Evolutionary conservation across 92 coral and sea anemone species (phyloP).

Genomic region (Porites divaricata): DNA sequence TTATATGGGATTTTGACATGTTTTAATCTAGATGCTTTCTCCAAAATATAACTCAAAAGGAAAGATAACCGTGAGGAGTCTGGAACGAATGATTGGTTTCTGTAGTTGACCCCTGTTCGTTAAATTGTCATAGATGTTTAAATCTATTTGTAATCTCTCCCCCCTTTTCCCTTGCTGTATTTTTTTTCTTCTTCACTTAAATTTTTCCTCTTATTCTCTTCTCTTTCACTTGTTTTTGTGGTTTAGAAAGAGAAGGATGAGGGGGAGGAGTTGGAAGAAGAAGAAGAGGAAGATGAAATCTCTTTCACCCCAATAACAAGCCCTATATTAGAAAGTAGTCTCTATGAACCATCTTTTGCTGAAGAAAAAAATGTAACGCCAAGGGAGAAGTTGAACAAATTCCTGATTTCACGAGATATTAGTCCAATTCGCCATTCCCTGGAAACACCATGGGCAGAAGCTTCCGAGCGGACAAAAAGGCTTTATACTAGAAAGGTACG

Average conservation of each 20-base stretch:
- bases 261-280: neutral
- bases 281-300: neutral
- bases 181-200: no score
- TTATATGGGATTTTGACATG: no score
- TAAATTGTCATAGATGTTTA: no score
- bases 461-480: slow-evolving; percentile 61
- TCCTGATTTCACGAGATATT: slow-evolving; percentile 54
- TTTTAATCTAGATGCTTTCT: no score
- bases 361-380: slow-evolving; percentile 8
- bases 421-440: slow-evolving; percentile 60
- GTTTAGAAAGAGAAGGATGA: slow-evolving; percentile 6
- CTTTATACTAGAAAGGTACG: slow-evolving; percentile 44
- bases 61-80: no score
- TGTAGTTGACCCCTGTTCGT: no score
- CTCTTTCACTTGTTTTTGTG: neutral
- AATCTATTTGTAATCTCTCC: no score
- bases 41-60: no score
- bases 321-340: neutral
- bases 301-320: neutral
- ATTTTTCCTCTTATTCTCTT: no score
- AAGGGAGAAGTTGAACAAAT: slow-evolving; percentile 34
- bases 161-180: no score
- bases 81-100: no score
- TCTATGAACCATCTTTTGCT: slow-evolving; percentile 1
- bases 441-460: slow-evolving; percentile 54